Conservation (phyloP, 2,888 invertebrate genomes). For the Blastobasis adustella region DNA sequence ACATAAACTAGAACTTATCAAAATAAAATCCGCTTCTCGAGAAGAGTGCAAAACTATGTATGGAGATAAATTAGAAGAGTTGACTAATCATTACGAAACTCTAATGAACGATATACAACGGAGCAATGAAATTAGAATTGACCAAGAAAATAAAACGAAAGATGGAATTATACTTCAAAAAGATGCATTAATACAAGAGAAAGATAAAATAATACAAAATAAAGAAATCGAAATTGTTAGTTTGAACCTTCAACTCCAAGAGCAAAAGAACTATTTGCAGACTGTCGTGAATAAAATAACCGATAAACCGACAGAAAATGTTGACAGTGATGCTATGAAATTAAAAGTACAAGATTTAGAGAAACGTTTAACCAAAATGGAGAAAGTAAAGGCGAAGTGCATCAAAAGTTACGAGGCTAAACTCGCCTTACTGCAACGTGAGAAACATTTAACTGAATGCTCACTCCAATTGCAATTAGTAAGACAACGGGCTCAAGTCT, state of each 20-base stretch:
- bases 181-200: conserved; percentile 33
- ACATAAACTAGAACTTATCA: conserved; percentile 44
- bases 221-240: conserved; percentile 41
- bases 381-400: conserved; percentile 46
- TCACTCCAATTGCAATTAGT: conserved; percentile 54
- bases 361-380: conserved; percentile 47
- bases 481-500: conserved; percentile 49
- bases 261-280: conserved; percentile 38
- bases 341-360: conserved; percentile 40
- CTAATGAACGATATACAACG: conserved; percentile 31
- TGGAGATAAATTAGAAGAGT: conserved; percentile 41
- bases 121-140: conserved; percentile 21
- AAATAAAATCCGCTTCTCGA: conserved; percentile 30
- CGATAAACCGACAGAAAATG: conserved; percentile 30
- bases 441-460: conserved; percentile 54
- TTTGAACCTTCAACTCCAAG: conserved; percentile 36
- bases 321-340: conserved; percentile 23
- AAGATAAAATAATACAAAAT: conserved; percentile 34
- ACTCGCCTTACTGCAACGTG: conserved; percentile 44
- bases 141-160: conserved; percentile 23
- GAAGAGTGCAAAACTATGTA: conserved; percentile 35
- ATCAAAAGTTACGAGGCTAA: conserved; percentile 45
- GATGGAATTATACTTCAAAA: conserved; percentile 28
- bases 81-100: conserved; percentile 36
- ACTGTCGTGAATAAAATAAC: conserved; percentile 34